Base-by-base conservation (phyloP, 1,140 invertebrate species). In the Neodiprion virginianus region DNA sequence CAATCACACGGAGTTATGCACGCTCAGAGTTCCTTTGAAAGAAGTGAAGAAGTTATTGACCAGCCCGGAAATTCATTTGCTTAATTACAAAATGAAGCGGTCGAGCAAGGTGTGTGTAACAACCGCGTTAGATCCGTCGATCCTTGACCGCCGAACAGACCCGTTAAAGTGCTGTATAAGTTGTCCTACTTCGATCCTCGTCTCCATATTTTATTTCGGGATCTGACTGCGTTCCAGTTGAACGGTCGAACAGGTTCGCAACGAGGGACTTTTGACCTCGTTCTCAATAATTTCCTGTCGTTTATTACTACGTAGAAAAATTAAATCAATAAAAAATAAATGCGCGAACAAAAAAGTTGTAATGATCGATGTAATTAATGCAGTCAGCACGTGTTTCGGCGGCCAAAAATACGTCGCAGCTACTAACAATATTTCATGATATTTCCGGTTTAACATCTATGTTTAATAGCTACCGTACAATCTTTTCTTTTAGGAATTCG, bases 1-100 rank as follows among this genome's bases (percentile, higher is more conserved):
- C 2, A 89, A 88, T 79, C 84, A 88, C 67, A 88, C 87, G 1
- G 86, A 88, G 78, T 71, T 89, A n/a, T 85, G 84, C 50, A 80
- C 80, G n/a, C 75, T 88, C 10, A 82, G 83, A 72, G 72, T 89
- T 8, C 74, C 82, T n/a, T 48, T 89, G 14, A 87, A 83, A 73
- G 85, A 89, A 40, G 71, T 82, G 23, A 87, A 79, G 67, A 83
- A 82, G 0, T 79, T 87, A 73, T 83, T 88, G 50, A 72, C 80
- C 0, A 86, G 79, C 47, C 84, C 87, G 0, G 85, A 88, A 67
- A 83, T 83, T 73, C 86, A 88, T 65, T 75, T 87, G 68, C 87
- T 88, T 48, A 88, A 87, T 83, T 87, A 83, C 69, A 80, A 78
- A 74, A 88, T 88, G 87, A 88, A 88, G 50, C 79, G 78, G 1